Conservation (phyloP, 1,140 invertebrate genomes). For the Nylanderia fulva region DNA sequence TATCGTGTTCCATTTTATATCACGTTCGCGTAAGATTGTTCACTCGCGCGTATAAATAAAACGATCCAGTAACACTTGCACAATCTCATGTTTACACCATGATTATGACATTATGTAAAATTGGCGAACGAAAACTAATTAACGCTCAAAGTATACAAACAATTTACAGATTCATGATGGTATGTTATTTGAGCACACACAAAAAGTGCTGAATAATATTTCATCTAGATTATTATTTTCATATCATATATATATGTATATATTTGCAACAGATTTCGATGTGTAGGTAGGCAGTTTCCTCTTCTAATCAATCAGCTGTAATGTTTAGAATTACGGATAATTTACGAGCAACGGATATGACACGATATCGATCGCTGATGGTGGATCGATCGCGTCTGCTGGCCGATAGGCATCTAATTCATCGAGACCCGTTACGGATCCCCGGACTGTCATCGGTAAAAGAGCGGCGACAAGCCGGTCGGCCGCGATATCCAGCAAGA, state of each 20-base stretch:
- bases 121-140: conserved; percentile 20
- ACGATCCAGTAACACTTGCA: neutral
- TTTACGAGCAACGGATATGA: conserved; percentile 53
- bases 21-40: neutral
- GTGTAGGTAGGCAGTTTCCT: conserved; percentile 18
- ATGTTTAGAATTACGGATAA: conserved; percentile 31
- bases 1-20: neutral
- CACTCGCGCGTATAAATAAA: neutral
- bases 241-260: too few species aligned
- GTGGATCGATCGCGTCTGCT: conserved; percentile 36
- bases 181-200: neutral
- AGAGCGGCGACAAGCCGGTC: conserved; percentile 17
- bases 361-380: conserved; percentile 38
- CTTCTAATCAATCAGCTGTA: conserved; percentile 44
- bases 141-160: neutral
- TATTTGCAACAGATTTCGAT: conserved; percentile 4
- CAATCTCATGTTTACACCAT: neutral
- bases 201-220: neutral
- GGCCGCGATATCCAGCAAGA: conserved; percentile 38
- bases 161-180: neutral
- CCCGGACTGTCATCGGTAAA: conserved; percentile 23
- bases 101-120: conserved; percentile 1
- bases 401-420: conserved; percentile 40
- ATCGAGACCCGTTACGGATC: conserved; percentile 32
- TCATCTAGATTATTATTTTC: conserved; percentile 14